Evolutionary conservation across 2,888 invertebrate genomes (phyloP).

Genomic region (Melanostoma scalare): DNA sequence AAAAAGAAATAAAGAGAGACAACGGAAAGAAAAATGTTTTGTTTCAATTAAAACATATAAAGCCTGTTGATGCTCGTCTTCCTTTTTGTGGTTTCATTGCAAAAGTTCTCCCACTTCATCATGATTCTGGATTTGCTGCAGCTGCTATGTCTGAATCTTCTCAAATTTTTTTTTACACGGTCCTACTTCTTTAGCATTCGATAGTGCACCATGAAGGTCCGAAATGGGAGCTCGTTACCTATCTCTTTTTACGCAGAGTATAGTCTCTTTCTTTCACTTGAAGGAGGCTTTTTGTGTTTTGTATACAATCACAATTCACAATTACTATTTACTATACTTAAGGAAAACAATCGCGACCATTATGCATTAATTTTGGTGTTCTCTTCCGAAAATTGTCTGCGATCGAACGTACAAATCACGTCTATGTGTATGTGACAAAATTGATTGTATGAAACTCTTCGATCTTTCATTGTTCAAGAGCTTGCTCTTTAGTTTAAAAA

Average conservation of each 20-base stretch:
- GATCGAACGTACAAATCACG: too few species aligned
- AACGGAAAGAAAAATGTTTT: conserved; percentile 63
- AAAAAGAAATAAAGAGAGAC: conserved; percentile 51
- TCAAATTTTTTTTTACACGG: conserved; percentile 6
- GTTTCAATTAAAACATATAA: conserved; percentile 70
- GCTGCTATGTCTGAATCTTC: conserved; percentile 33
- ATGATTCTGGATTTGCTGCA: conserved; percentile 47
- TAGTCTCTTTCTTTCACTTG: conserved; percentile 12
- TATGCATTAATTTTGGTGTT: conserved; percentile 56
- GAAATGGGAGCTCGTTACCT: conserved; percentile 40
- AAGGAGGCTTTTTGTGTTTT: conserved; percentile 1
- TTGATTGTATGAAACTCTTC: too few species aligned
- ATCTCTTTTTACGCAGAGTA: conserved; percentile 26
- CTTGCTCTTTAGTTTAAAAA: too few species aligned
- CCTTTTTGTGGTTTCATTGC: conserved; percentile 11
- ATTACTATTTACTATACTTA: not conserved
- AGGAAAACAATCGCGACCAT: conserved; percentile 58
- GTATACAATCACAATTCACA: not conserved
- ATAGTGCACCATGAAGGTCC: conserved; percentile 55
- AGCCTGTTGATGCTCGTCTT: conserved; percentile 33
- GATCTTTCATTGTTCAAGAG: too few species aligned
- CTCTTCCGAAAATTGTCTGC: conserved; percentile 10
- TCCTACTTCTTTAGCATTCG: conserved; percentile 41
- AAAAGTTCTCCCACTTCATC: conserved; percentile 59
- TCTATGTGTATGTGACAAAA: too few species aligned